Evolutionary conservation across 2,113 vertebrate genomes (phyloP).

Genomic region (Xenus cinereus): DNA sequence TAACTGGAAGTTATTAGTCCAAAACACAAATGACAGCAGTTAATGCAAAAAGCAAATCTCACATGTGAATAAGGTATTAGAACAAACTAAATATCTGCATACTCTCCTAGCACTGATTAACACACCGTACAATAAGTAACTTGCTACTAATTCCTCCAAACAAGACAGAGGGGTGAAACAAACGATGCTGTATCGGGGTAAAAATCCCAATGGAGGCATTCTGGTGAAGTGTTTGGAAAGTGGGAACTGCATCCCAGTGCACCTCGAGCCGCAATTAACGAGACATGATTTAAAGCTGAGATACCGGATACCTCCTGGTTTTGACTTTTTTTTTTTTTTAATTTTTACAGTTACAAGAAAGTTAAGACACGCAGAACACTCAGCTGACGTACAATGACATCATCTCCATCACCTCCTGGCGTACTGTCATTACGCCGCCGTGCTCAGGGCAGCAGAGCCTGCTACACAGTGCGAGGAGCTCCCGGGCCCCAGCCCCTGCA

Average conservation of each 20-base stretch:
- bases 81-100: not conserved
- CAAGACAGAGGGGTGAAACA: not conserved
- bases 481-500: not conserved
- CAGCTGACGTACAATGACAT: not conserved
- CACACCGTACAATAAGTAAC: not conserved
- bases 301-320: not conserved
- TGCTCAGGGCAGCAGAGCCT: not conserved
- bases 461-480: not conserved
- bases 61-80: not conserved
- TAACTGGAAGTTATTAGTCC: not conserved
- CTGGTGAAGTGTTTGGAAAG: not conserved
- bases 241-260: not conserved
- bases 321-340: not conserved
- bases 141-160: not conserved
- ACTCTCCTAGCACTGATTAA: not conserved
- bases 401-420: not conserved
- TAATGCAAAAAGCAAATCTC: not conserved
- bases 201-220: not conserved
- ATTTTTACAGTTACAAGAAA: not conserved
- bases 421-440: not conserved
- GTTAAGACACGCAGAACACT: rapidly evolving
- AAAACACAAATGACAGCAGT: not conserved
- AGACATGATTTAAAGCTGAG: not conserved
- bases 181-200: not conserved
- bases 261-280: not conserved